A percentile compares a stretch with the other conserved stretches of the same genome.
phyloP scores from a whole-genome alignment of 2,113 vertebrate genomes.

The Acanthisitta chloris region DNA sequence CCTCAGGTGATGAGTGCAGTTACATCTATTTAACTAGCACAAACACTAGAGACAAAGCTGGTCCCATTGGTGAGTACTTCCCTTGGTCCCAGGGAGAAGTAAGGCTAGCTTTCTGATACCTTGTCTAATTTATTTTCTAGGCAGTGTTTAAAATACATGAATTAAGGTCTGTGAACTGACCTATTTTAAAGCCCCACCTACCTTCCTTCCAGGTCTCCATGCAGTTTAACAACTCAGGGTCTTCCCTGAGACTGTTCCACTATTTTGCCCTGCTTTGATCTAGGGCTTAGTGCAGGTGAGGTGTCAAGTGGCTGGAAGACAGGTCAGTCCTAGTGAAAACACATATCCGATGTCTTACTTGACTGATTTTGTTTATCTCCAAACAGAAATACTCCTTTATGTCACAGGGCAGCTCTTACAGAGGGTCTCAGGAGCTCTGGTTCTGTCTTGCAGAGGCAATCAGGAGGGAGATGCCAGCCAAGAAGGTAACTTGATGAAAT shows the following conservation, averaged over 20 bases:
- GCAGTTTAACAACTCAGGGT: background rate
- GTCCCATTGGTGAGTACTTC: background rate
- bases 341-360: background rate
- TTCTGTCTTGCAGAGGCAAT: background rate
- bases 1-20: background rate
- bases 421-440: background rate
- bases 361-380: background rate
- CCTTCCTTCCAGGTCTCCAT: background rate
- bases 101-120: background rate
- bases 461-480: background rate
- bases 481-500: background rate
- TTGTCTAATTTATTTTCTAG: background rate
- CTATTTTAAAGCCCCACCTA: background rate
- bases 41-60: background rate
- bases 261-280: background rate
- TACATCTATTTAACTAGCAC: background rate
- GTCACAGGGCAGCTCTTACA: background rate
- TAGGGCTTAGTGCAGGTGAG: background rate
- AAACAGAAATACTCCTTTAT: background rate
- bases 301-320: background rate
- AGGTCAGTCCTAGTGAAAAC: background rate
- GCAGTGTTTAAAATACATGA: background rate
- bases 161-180: background rate
- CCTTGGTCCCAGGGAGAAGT: background rate
- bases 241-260: too few relatives aligned